Base-by-base conservation (phyloP, 1,140 invertebrate genomes). In the Brachionus manjavacas region DNA sequence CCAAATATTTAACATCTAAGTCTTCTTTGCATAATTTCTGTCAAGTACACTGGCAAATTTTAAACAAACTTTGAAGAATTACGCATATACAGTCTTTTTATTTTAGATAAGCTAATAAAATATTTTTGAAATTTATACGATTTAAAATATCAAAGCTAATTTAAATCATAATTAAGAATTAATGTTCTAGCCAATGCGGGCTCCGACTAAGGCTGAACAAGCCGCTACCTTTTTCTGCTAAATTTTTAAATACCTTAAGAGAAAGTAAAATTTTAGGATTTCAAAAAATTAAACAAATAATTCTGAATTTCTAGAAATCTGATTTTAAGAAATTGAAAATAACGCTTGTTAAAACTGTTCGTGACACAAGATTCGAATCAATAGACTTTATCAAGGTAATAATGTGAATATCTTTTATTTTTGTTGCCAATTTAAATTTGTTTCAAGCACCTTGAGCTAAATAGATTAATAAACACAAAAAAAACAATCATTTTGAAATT, bases 31-130 rank as follows among this genome's bases (percentile, higher is more conserved):
- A 68, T 68, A 68, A 68, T 68, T 68, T 68, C 23, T 68, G 66
- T 68, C 66, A 68, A 68, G 66, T 68, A 68, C 31, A 68, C 25
- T 68, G 25, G 66, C n/a, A 31, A 68, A 35, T 68, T 31, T 68
- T 68, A 31, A 68, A 68, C 66, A 68, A 68, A 68, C 52, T 60
- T 60, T 20, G 52, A 60, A 60, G 9, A 60, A 60, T 60, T 60
- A 60, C 52, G 52, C 52, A 60, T 60, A 60, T 60, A 60, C n/a
- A 60, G 52, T 6, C 52, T 20, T 20, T 60, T 20, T 3, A 20
- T 60, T 60, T 20, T 20, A 60, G 52, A 60, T 60, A 60, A 60
- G 52, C 52, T 60, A 60, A 60, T 60, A 60, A 60, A 55, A 60
- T 20, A 60, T 60, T 60, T 52, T 60, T 60, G 52, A 60, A 60